phyloP scores from a whole-genome alignment of 2,888 invertebrate species.

The Anagyrus pseudococci region DNA sequence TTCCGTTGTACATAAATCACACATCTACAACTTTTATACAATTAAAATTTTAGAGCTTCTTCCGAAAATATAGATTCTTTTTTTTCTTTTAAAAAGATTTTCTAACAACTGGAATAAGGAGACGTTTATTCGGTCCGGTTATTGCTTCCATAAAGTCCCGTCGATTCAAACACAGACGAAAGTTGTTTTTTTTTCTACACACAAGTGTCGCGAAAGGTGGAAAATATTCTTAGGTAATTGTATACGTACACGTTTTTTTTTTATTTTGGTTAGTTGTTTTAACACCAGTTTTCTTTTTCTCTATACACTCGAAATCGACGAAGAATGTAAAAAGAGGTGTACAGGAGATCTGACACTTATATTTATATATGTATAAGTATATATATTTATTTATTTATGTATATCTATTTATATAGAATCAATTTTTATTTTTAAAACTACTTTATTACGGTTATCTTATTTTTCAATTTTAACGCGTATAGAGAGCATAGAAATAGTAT shows the following conservation, averaged over 20 bases:
- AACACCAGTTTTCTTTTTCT: slow-evolving; percentile 8
- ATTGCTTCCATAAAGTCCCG: slow-evolving; percentile 23
- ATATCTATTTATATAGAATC: no score
- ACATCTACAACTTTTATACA: slow-evolving; percentile 4
- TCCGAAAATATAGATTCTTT: slow-evolving; percentile 26
- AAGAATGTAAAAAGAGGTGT: slow-evolving; percentile 36
- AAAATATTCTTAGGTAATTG: neutral
- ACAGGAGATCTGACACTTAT: slow-evolving; percentile 28
- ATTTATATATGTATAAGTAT: slow-evolving; percentile 21
- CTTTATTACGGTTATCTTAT: slow-evolving; percentile 10
- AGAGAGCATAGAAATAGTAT: slow-evolving; percentile 59
- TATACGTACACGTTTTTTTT: slow-evolving; percentile 18
- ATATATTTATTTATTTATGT: slow-evolving; percentile 1
- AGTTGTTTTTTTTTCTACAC: neutral
- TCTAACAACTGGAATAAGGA: slow-evolving; percentile 19
- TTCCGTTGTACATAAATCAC: slow-evolving; percentile 8
- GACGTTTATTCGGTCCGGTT: slow-evolving; percentile 17
- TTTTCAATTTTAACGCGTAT: slow-evolving; percentile 33
- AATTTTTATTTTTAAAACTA: no score
- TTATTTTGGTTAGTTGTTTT: slow-evolving; percentile 6
- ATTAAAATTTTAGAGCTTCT: slow-evolving; percentile 1
- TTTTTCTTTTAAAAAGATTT: slow-evolving; percentile 20
- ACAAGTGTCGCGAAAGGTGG: neutral
- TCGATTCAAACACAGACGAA: slow-evolving; percentile 13
- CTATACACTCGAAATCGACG: slow-evolving; percentile 27